These are phyloP conservation scores for Beroe ovata DNA, from an alignment of 37 sponge, comb jelly and placozoan species.

Conservation along the genomic window DNA sequence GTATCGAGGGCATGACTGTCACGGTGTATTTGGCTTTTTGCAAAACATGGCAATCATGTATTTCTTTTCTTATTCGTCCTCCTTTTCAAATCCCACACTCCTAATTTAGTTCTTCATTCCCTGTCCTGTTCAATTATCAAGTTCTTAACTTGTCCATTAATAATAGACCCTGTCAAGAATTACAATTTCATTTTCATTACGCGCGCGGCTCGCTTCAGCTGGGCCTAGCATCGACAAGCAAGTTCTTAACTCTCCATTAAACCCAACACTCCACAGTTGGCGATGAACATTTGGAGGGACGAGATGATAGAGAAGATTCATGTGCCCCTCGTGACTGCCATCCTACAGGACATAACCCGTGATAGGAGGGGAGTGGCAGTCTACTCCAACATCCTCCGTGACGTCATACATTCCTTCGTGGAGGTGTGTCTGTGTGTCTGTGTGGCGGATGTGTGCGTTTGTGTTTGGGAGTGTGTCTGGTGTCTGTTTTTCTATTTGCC, in stretches of 20 bases:
- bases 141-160: not conserved
- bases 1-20: no score
- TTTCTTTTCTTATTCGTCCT: no score
- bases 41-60: no score
- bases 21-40: no score
- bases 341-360: slow-evolving; percentile 27
- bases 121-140: not conserved
- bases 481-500: no score
- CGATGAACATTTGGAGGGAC: slow-evolving; percentile 66
- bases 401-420: slow-evolving; percentile 55
- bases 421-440: slow-evolving; percentile 26
- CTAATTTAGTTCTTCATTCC: no score
- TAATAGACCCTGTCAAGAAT: no score
- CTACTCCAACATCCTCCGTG: slow-evolving; percentile 18
- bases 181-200: not conserved
- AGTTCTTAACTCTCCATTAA: not conserved
- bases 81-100: no score
- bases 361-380: slow-evolving; percentile 51
- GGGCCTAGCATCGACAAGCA: no score
- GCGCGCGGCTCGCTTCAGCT: no score
- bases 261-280: slow-evolving; percentile 22
- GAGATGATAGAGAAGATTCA: slow-evolving; percentile 63
- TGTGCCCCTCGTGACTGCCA: slow-evolving; percentile 21
- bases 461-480: no score
- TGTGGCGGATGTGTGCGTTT: no score